Evolutionary conservation across 2,797 vertebrate species (phyloP), one percentile per base, ranked within the genome.

Genomic region (Psittacula echo): DNA sequence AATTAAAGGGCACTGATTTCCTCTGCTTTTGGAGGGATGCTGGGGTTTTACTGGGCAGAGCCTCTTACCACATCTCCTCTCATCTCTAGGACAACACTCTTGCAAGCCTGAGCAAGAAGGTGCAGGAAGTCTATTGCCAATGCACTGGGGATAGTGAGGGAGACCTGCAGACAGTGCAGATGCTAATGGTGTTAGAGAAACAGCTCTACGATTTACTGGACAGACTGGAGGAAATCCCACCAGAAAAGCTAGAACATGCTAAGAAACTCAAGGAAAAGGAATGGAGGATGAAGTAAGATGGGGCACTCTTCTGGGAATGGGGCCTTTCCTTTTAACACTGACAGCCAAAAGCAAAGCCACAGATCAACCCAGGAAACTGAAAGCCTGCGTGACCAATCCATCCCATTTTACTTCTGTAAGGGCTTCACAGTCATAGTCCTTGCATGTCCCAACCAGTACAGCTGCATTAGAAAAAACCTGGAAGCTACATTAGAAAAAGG

Each of bases 201-300:
- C 96, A 97, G 18, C 85, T 99, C 90, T 96, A 96, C 0, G 90
- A 98, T 34, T 97, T 99, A 89, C 97, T 99, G 50, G 98, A 99
- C 85, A 95, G 66, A 42, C 90, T 99, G 5, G 99, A 99, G 93
- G 97, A 54, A 65, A 97, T 99, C 47, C 98, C 99, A 5, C 89
- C 91, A 19, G 97, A 97, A 50, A 97, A 71, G 74, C 85, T 99
- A 18, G 97, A 98, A 74, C 96, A 98, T 71, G 98, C 98, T 4
- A 96, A 98, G 97, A 99, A 97, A 97, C 97, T 97, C 87, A 99
- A 99, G 96, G 98, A 98, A 89, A 99, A 98, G 45, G 98, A 99
- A 95, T 96, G 97, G 66, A 98, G 98, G 70, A 79, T 96, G 71
- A 98, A 98, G 99, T 99, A 85, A 77, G 78, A 47, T 14, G 60